Conservation (phyloP, 2,888 invertebrate species). For the Apotomis betuletana region DNA sequence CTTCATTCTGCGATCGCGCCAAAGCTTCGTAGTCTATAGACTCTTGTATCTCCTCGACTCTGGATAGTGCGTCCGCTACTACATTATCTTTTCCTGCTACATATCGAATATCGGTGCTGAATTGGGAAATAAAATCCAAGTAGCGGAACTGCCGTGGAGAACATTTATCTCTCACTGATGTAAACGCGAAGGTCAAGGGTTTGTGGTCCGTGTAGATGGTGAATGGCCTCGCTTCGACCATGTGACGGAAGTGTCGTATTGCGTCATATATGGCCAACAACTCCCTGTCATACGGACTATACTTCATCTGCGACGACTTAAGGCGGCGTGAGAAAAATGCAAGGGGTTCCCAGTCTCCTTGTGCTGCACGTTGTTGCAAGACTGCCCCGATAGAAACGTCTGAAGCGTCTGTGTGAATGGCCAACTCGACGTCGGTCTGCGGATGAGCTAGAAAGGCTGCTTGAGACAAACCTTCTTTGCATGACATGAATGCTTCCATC, state of each 20-base stretch:
- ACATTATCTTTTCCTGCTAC: constrained; percentile 1
- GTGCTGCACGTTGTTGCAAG: constrained; percentile 51
- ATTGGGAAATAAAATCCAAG: constrained; percentile 53
- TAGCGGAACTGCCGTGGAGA: constrained; percentile 54
- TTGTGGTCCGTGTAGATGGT: constrained; percentile 55
- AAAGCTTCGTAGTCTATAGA: not conserved
- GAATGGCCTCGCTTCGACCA: constrained; percentile 56
- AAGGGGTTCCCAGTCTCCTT: constrained; percentile 48
- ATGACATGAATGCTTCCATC: constrained; percentile 38
- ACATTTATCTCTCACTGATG: constrained; percentile 48
- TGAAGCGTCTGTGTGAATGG: constrained; percentile 55
- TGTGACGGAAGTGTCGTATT: constrained; percentile 53
- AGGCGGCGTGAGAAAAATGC: constrained; percentile 56
- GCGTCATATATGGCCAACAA: constrained; percentile 55
- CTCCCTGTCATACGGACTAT: constrained; percentile 58
- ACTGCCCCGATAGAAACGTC: constrained; percentile 55
- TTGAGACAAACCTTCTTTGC: constrained; percentile 47
- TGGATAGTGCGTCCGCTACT: constrained; percentile 1
- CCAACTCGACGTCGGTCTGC: constrained; percentile 44
- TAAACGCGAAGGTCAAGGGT: constrained; percentile 53
- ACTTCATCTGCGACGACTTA: constrained; percentile 50
- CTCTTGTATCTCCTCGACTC: constrained; percentile 2
- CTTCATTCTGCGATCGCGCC: not conserved
- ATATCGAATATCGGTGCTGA: not conserved
- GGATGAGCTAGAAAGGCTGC: constrained; percentile 52